Conservation (phyloP, 1,140 invertebrate genomes). For the Drosophila suzukii region DNA sequence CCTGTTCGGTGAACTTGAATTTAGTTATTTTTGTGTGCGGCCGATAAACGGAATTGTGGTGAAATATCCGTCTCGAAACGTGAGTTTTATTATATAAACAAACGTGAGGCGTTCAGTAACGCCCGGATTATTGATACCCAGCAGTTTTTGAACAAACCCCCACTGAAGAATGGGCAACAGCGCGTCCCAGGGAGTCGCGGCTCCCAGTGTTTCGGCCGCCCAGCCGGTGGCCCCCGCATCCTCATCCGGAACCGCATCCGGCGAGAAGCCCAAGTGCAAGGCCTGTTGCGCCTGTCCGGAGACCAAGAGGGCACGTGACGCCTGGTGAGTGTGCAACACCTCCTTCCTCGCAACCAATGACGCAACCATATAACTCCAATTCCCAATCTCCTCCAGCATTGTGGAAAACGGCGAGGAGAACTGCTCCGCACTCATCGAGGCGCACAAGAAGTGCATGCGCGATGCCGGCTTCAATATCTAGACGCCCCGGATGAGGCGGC, state of each 20-base stretch:
- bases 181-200: constrained; percentile 73
- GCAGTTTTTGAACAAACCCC: background rate
- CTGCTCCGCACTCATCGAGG: constrained; percentile 95
- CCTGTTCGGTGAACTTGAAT: constrained; percentile 51
- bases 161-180: constrained; percentile 56
- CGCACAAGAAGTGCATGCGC: constrained; percentile 98
- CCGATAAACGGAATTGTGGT: constrained; percentile 69
- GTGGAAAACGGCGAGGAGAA: constrained; percentile 97
- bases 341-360: constrained; percentile 10
- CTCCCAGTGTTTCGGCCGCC: constrained; percentile 22
- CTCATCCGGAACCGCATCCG: constrained; percentile 65
- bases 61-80: constrained; percentile 56
- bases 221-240: constrained; percentile 69
- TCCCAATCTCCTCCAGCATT: constrained; percentile 88
- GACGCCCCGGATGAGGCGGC: background rate
- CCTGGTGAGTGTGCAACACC: constrained; percentile 89
- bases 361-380: constrained; percentile 31
- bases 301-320: constrained; percentile 95
- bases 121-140: background rate
- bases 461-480: constrained; percentile 94
- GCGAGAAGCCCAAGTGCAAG: constrained; percentile 90
- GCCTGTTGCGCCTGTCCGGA: constrained; percentile 99
- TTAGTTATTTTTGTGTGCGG: constrained; percentile 42
- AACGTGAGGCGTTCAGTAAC: constrained; percentile 11
- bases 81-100: constrained; percentile 75